These are phyloP conservation scores for Pristionchus mayeri DNA, from an alignment of 2,888 invertebrate genomes.

Conservation along the genomic window DNA sequence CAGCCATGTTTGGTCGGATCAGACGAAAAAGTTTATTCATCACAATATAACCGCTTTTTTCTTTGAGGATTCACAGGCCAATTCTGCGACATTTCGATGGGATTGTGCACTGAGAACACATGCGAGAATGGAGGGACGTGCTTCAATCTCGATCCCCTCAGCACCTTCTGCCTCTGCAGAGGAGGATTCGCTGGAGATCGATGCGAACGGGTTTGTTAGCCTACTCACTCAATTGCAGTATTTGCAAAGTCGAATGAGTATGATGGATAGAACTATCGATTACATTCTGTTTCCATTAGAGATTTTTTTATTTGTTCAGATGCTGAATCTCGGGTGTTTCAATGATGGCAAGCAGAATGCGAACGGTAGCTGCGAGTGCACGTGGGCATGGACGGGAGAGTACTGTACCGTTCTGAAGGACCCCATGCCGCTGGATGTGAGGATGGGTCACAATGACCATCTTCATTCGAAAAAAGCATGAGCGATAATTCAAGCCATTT, in stretches of 20 bases:
- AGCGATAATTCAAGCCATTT: too few relatives aligned
- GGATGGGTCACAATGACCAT: too few relatives aligned
- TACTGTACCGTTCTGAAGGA: conserved; percentile 10
- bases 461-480: too few relatives aligned
- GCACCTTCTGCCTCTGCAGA: not conserved
- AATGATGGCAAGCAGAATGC: not conserved
- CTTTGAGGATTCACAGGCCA: not conserved
- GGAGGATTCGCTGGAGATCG: not conserved
- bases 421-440: not conserved
- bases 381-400: not conserved
- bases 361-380: not conserved
- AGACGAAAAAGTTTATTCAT: too few relatives aligned
- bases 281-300: too few relatives aligned
- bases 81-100: not conserved
- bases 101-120: not conserved
- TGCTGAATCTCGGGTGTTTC: conserved; percentile 17
- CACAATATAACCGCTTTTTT: too few relatives aligned
- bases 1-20: too few relatives aligned
- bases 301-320: not conserved
- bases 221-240: too few relatives aligned
- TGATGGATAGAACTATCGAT: too few relatives aligned
- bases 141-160: not conserved
- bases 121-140: conserved; percentile 24
- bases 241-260: too few relatives aligned
- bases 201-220: not conserved